Base-by-base conservation (phyloP, 1,140 invertebrate genomes). In the Drosophila pandora region DNA sequence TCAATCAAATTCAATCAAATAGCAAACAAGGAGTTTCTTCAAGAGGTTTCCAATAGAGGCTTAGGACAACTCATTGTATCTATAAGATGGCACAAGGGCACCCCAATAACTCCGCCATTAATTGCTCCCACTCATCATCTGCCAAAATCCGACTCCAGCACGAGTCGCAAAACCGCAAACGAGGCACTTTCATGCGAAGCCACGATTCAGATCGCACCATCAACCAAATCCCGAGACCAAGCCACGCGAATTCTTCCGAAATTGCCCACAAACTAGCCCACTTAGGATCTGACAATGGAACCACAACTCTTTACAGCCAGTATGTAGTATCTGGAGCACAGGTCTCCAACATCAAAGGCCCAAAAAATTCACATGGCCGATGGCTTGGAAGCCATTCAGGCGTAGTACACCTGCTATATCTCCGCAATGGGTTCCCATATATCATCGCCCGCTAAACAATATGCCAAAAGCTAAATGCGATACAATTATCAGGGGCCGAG, bases 181-280 rank as follows among this genome's bases (percentile, higher is more conserved):
- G 81, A 81, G 77, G 52, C 73, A 77, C 72, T 84, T 71, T 57
- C 81, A 81, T 84, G 81, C 85, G 57, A 85, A 81, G 71, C 62
- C 22, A 68, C 77, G 70, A 84, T 84, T 84, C 63, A 72, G 49
- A 48, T 59, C 70, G 49, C 57, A 70, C 74, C 30, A 28, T 34
- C 21, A 48, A 21, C 34, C 61, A 45, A 53, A 56, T 68, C 45
- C n/a, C 32, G 25, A 52, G 48, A 25, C 37, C 43, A 74, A 80
- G 56, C 62, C 79, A 62, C 60, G 78, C 82, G 68, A 84, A 84
- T 84, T 84, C 82, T 84, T 87, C 52, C 50, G 56, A 79, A 87
- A 84, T 84, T 84, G 82, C 62, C 81, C 82, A 77, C 77, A 77
- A 84, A 77, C 78, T 81, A 87, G 81, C 77, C 81, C 82, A 87